Evolutionary conservation across 2,113 vertebrate genomes (phyloP).

Genomic region (Cyrtonyx montezumae): DNA sequence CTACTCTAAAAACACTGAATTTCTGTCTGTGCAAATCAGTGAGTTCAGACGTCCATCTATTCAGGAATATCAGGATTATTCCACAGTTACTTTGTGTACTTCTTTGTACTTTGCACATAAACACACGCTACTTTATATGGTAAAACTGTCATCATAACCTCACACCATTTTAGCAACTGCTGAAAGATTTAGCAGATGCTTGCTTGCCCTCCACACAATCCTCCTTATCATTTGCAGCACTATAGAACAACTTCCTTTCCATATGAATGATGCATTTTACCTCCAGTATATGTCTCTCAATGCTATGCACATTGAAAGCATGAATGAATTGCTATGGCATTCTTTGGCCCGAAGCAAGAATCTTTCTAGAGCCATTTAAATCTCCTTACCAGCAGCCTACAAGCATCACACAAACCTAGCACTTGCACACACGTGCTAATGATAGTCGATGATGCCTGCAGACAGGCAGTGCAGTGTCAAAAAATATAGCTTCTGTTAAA

Average conservation of each 20-base stretch:
- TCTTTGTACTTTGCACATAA: background rate
- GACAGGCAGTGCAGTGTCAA: slow-evolving; percentile 1
- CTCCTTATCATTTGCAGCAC: slow-evolving; percentile 74
- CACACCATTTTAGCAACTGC: slow-evolving; percentile 48
- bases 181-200: slow-evolving; percentile 27
- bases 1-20: background rate
- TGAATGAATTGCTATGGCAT: slow-evolving; percentile 70
- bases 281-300: slow-evolving; percentile 59
- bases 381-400: slow-evolving; percentile 75
- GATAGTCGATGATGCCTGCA: background rate
- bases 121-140: background rate
- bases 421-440: slow-evolving; percentile 20
- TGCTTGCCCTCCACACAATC: background rate
- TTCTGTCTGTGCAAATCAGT: background rate
- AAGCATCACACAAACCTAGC: slow-evolving; percentile 56
- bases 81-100: slow-evolving; percentile 10
- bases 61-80: slow-evolving; percentile 57
- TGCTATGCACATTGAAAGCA: background rate
- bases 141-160: slow-evolving; percentile 23
- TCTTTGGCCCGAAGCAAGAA: slow-evolving; percentile 68
- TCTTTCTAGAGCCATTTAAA: slow-evolving; percentile 73
- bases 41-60: slow-evolving; percentile 13
- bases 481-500: slow-evolving; percentile 52
- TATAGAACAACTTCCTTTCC: slow-evolving; percentile 66
- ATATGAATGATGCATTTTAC: slow-evolving; percentile 69